These are phyloP conservation scores for Sylvicola fuscatus DNA, from an alignment of 2,888 invertebrate species.

Conservation along the genomic window DNA sequence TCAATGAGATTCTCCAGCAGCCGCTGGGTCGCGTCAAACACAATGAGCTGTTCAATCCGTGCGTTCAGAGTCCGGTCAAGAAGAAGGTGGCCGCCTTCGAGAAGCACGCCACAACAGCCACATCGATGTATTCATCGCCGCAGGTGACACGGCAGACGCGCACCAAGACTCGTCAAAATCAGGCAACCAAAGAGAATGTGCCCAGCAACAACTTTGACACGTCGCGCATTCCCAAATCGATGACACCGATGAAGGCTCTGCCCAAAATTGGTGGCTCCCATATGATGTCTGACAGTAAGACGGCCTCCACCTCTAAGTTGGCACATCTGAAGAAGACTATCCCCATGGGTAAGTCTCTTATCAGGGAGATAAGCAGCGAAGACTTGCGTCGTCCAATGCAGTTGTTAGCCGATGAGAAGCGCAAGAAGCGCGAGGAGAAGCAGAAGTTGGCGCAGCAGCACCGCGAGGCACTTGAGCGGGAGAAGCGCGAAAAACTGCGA, in stretches of 20 bases:
- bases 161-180: too few species aligned
- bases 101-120: conserved; percentile 10
- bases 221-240: too few species aligned
- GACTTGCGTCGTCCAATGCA: conserved; percentile 1
- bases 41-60: conserved; percentile 25
- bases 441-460: conserved; percentile 18
- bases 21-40: too few species aligned
- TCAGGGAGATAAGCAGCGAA: conserved; percentile 11
- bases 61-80: conserved; percentile 34
- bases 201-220: too few species aligned
- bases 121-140: too few species aligned
- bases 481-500: neutral
- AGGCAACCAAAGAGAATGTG: too few species aligned
- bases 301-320: neutral
- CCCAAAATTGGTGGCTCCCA: too few species aligned
- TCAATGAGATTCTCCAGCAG: too few species aligned
- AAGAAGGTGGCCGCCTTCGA: conserved; percentile 40
- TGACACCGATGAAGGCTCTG: too few species aligned
- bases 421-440: conserved; percentile 22
- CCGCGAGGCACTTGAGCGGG: conserved; percentile 21
- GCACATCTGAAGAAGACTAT: conserved; percentile 7
- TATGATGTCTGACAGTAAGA: too few species aligned
- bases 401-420: conserved; percentile 20
- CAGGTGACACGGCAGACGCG: too few species aligned
- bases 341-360: conserved; percentile 22